Evolutionary conservation across 35 echinoderm and acorn worm genomes (phyloP).

Genomic region (Hemicentrotus pulcherrimus): DNA sequence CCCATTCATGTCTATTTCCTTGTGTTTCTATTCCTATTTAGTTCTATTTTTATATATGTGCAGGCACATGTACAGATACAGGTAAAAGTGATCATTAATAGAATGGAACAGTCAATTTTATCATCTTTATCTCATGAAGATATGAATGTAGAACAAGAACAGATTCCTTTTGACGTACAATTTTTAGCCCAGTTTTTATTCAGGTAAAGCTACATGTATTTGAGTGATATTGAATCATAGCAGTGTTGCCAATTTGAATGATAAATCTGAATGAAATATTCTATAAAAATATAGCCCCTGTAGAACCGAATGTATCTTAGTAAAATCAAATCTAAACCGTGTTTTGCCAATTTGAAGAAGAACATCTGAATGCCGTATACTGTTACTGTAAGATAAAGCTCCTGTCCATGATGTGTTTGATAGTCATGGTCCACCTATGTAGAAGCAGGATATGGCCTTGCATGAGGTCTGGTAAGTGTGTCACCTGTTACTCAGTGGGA

Average conservation of each 20-base stretch:
- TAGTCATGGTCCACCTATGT: neutral
- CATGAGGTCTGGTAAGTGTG: neutral
- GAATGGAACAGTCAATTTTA: too few relatives aligned
- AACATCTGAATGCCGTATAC: neutral
- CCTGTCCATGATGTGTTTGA: neutral
- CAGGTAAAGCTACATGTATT: too few relatives aligned
- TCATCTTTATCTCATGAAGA: neutral
- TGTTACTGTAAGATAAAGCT: neutral
- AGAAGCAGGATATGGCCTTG: neutral
- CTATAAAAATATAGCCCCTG: too few relatives aligned
- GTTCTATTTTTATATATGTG: too few relatives aligned
- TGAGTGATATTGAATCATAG: neutral
- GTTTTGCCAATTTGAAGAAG: neutral
- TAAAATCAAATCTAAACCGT: too few relatives aligned
- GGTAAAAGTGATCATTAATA: too few relatives aligned
- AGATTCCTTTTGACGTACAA: too few relatives aligned
- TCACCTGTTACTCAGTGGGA: constrained; percentile 16
- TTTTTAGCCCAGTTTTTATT: too few relatives aligned
- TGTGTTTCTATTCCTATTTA: too few relatives aligned
- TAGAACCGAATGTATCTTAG: too few relatives aligned
- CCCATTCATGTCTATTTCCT: too few relatives aligned
- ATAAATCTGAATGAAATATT: neutral
- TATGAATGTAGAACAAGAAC: neutral
- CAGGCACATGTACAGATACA: too few relatives aligned
- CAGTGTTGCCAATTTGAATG: neutral